Evolutionary conservation across 2,113 vertebrate genomes (phyloP), one percentile per base, ranked within the genome.

Genomic region (Gadus chalcogrammus): DNA sequence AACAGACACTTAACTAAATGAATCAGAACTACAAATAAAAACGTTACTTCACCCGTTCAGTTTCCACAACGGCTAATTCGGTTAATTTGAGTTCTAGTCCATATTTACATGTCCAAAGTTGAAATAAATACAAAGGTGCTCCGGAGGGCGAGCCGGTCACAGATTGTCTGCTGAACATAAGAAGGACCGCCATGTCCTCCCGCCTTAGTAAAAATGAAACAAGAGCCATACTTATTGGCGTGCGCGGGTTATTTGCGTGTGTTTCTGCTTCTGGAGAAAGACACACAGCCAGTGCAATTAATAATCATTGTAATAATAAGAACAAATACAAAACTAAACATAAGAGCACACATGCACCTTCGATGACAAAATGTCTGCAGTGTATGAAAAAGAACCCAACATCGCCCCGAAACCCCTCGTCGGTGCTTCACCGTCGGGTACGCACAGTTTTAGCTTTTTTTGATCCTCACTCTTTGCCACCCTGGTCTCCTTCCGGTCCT

Each of bases 21-120:
- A 70, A 27, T 75, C 24, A 70, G 71, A 61, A 80, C 77, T 78
- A 82, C 80, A 85, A 84, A 87, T 81, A 75, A 84, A 89, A 87
- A 83, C 75, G 81, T 80, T 84, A 77, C 80, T 67, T 67, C 42
- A 65, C 12, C 27, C 73, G 69, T 68, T 70, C 66, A 73, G 62
- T 76, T 74, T 81, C 82, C 79, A 85, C 81, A 68, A 79, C 72
- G 85, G 81, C 85, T 90, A 91, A 86, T 92, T 88, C 89, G 12
- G 90, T 81, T 77, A 77, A 31, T 61, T 53, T 66, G 58, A 71
- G 66, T 78, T 72, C 81, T 80, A 82, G 71, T 84, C 60, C 69
- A 63, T 58, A 85, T 90, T 81, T 89, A 90, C 86, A 90, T 20
- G 68, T 64, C 70, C 64, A 69, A 20, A 82, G 22, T 83, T 70